A percentile compares a stretch with the other conserved stretches of the same genome.
phyloP scores from a whole-genome alignment of 30 jellyfish, hydroid and myxozoan species.

The Phacellophora camtschatica region DNA sequence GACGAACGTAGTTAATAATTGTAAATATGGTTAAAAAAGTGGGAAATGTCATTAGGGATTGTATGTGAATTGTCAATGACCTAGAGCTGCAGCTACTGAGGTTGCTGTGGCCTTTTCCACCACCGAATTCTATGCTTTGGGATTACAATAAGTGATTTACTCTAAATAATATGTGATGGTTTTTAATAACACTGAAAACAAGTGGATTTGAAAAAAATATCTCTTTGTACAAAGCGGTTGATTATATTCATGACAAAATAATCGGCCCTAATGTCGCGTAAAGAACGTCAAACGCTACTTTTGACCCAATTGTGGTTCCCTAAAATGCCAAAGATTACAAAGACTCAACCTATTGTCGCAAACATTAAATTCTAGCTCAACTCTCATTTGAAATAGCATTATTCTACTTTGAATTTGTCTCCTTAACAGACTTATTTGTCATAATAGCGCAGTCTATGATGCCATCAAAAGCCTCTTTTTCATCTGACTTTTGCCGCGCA shows the following conservation, averaged over 20 bases:
- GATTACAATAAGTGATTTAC: slow-evolving; percentile 69
- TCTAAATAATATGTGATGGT: slow-evolving; percentile 73
- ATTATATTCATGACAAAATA: slow-evolving; percentile 62
- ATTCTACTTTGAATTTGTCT: slow-evolving; percentile 30
- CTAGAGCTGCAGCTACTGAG: slow-evolving; percentile 49
- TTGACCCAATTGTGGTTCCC: slow-evolving; percentile 73
- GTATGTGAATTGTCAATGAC: slow-evolving; percentile 43
- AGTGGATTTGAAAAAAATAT: slow-evolving; percentile 72
- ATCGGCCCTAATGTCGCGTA: slow-evolving; percentile 67
- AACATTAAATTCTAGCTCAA: slow-evolving; percentile 55
- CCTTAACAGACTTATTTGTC: slow-evolving; percentile 17
- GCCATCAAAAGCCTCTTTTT: slow-evolving; percentile 7
- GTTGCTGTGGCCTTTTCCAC: slow-evolving; percentile 56
- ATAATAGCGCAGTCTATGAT: background rate
- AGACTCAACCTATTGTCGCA: slow-evolving; percentile 67
- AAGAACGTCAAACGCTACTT: slow-evolving; percentile 59
- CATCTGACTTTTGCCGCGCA: background rate
- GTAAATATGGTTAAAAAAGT: background rate
- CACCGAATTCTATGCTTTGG: slow-evolving; percentile 68
- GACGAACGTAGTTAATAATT: slow-evolving; percentile 4
- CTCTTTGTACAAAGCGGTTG: slow-evolving; percentile 68
- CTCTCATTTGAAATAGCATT: slow-evolving; percentile 13
- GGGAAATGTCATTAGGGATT: slow-evolving; percentile 40
- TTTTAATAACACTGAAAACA: slow-evolving; percentile 70
- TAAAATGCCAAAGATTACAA: slow-evolving; percentile 70